phyloP scores from a whole-genome alignment of 2,113 vertebrate species.

The Malurus elegans region DNA sequence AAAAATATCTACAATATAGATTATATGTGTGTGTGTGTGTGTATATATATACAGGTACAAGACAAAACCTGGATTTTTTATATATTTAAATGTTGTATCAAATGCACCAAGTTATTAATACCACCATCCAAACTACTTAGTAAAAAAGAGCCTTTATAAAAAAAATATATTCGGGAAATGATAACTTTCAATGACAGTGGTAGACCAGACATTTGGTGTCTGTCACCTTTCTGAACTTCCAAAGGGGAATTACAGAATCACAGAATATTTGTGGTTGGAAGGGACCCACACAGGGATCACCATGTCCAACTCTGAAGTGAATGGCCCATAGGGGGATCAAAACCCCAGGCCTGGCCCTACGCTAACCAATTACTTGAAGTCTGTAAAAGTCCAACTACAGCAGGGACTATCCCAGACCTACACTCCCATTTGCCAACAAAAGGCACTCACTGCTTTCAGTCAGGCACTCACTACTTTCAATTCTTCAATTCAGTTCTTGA shows the following conservation, averaged over 20 bases:
- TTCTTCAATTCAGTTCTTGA: not conserved
- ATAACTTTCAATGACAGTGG: fast-evolving
- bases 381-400: not conserved
- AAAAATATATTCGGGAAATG: not conserved
- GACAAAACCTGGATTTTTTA: not conserved
- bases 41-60: not conserved
- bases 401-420: not conserved
- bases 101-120: not conserved
- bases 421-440: not conserved
- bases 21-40: no score
- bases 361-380: not conserved
- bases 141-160: not conserved
- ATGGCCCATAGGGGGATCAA: not conserved
- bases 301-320: not conserved
- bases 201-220: not conserved
- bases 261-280: fast-evolving
- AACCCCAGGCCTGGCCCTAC: not conserved
- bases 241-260: not conserved
- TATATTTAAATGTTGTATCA: not conserved
- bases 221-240: not conserved
- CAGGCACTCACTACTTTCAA: not conserved
- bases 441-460: not conserved
- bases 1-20: not conserved
- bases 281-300: not conserved
- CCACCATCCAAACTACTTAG: not conserved